phyloP scores from a whole-genome alignment of 2,797 vertebrate species.

The Scolopax bukidnonensis region DNA sequence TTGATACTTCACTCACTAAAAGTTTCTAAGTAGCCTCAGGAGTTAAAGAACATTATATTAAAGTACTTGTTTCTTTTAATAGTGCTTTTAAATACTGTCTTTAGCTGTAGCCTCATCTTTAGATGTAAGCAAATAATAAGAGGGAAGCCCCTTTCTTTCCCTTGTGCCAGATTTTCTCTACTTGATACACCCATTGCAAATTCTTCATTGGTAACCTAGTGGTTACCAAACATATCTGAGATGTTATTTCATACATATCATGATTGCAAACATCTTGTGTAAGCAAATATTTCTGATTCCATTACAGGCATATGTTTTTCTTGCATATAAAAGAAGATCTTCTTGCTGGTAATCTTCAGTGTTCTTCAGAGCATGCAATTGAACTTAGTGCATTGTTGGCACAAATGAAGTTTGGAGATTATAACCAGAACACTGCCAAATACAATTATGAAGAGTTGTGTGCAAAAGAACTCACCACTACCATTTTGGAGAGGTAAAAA shows the following conservation, averaged over 20 bases:
- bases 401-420: constrained; percentile 95
- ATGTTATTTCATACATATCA: neutral
- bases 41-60: neutral
- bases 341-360: constrained; percentile 90
- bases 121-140: neutral
- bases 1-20: neutral
- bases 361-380: constrained; percentile 90
- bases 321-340: constrained; percentile 96
- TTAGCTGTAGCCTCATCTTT: neutral
- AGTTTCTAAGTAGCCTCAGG: neutral
- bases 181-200: neutral
- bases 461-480: constrained; percentile 85
- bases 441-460: constrained; percentile 92
- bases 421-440: constrained; percentile 97
- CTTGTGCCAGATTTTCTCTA: neutral
- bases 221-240: neutral
- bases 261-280: neutral
- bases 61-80: neutral
- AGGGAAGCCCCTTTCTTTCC: neutral
- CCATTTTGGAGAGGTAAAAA: constrained; percentile 86
- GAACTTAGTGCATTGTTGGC: constrained; percentile 93
- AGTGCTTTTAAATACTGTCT: neutral
- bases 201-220: neutral
- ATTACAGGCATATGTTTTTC: constrained; percentile 92
- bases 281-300: constrained; percentile 19